These are phyloP conservation scores for Asarcornis scutulata DNA, from an alignment of 2,113 vertebrate genomes.

Conservation along the genomic window DNA sequence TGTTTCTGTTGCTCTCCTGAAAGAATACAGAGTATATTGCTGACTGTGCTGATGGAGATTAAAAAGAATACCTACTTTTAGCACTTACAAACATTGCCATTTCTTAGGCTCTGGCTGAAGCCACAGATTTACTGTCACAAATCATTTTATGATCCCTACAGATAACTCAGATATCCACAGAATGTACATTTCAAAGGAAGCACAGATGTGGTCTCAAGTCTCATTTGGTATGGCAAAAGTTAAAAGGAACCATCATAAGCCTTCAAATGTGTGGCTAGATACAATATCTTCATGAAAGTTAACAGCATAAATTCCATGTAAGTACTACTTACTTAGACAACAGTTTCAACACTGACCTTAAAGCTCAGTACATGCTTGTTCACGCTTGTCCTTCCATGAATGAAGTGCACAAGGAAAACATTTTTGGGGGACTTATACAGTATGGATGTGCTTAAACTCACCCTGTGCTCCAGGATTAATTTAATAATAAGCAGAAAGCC, in stretches of 20 bases:
- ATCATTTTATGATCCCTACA: background rate
- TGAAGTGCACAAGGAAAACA: background rate
- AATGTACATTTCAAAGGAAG: background rate
- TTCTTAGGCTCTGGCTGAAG: background rate
- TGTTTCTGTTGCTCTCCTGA: background rate
- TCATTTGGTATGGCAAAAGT: background rate
- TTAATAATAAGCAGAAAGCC: constrained; percentile 1
- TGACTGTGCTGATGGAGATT: background rate
- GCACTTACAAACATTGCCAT: background rate
- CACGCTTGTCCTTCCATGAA: background rate
- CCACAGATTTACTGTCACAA: background rate
- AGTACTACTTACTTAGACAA: background rate
- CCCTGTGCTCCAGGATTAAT: background rate
- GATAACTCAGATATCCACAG: background rate
- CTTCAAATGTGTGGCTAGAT: background rate
- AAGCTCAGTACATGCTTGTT: background rate
- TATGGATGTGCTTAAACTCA: background rate
- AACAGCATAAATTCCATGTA: fast-evolving
- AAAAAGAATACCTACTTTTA: background rate
- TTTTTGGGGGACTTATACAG: background rate
- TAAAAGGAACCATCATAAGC: background rate
- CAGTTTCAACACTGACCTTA: background rate
- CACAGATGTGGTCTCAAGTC: background rate
- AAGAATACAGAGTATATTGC: background rate
- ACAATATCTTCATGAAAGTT: background rate